Conservation (phyloP, 2,797 vertebrate genomes). For the Echeneis naucrates region DNA sequence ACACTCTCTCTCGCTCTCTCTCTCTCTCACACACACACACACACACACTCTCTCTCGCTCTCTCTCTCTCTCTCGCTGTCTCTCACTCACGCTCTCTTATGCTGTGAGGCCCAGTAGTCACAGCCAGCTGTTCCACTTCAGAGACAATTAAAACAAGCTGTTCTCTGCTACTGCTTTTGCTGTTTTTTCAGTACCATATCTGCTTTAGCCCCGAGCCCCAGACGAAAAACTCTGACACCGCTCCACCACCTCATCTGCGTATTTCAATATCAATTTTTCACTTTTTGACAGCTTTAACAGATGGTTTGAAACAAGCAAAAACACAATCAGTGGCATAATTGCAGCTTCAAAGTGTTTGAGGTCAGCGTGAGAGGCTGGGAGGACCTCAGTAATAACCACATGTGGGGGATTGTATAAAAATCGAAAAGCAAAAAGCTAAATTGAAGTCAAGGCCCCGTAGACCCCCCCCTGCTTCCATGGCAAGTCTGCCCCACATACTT, state of each 20-base stretch:
- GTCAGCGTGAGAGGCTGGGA: conserved; percentile 19
- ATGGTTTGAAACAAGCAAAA: conserved; percentile 23
- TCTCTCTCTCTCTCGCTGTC: neutral
- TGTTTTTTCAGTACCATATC: conserved; percentile 60
- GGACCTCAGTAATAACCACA: conserved; percentile 43
- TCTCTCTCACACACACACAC: too few relatives aligned
- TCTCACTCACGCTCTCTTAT: conserved; percentile 10
- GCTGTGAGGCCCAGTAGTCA: conserved; percentile 59
- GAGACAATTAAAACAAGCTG: conserved; percentile 78
- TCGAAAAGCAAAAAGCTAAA: too few relatives aligned
- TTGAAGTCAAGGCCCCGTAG: too few relatives aligned
- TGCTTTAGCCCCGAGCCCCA: conserved; percentile 41
- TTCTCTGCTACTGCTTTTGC: conserved; percentile 57
- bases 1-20: neutral
- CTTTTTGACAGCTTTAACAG: neutral
- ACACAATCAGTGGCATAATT: neutral
- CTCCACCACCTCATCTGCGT: neutral
- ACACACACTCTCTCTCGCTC: neutral
- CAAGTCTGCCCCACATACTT: too few relatives aligned
- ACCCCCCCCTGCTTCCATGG: too few relatives aligned
- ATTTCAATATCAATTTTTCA: conserved; percentile 5
- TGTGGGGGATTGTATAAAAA: conserved; percentile 19
- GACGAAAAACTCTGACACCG: conserved; percentile 33
- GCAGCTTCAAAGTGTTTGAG: conserved; percentile 16
- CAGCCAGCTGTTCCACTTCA: conserved; percentile 78